Base-by-base conservation (phyloP, 2,797 vertebrate species). In the Neopelma chrysocephalum region DNA sequence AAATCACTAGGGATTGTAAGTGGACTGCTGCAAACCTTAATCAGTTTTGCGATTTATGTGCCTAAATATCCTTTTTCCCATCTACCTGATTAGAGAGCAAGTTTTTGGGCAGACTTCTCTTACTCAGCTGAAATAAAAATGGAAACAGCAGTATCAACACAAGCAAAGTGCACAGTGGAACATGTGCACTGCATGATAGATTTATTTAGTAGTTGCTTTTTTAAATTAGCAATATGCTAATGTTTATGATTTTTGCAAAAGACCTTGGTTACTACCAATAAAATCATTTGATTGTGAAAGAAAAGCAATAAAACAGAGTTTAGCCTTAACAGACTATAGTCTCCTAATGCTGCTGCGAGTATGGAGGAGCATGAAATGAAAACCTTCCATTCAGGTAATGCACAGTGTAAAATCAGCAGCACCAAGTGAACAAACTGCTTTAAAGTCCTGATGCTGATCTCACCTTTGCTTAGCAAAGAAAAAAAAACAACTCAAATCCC, bases 91-190 rank as follows among this genome's bases (percentile, higher is more conserved):
- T 70, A 80, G 36, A 92, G 85, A 66, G 62, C 53, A 85, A 48
- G 25, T 36, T 82, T 92, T 89, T 45, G 36, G 40, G 53, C 29
- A 85, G 36, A n/a, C 23, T 71, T 89, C 19, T 65, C 70, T 72
- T 72, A 83, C 43, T 94, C 83, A 96, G 75, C 68, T 87, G 71
- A 92, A 93, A 80, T 73, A 85, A 89, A 96, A 95, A 80, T 45
- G 76, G 68, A 93, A 93, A 87, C 34, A 93, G 71, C 43, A 87
- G 17, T 40, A 82, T 34, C 50, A 94, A 79, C 70, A 69, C 12
- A 72, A 95, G 40, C 47, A 40, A 78, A 94, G 69, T 22, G 31
- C 51, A 60, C 34, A 32, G 78, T 20, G 36, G 51, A 91, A 71
- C 57, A 16, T 32, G 45, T 57, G 56, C 40, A 8, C 69, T n/a